Evolutionary conservation across 2,797 vertebrate genomes (phyloP), one percentile per base, ranked within the genome.

Genomic region (Sibirionetta formosa): DNA sequence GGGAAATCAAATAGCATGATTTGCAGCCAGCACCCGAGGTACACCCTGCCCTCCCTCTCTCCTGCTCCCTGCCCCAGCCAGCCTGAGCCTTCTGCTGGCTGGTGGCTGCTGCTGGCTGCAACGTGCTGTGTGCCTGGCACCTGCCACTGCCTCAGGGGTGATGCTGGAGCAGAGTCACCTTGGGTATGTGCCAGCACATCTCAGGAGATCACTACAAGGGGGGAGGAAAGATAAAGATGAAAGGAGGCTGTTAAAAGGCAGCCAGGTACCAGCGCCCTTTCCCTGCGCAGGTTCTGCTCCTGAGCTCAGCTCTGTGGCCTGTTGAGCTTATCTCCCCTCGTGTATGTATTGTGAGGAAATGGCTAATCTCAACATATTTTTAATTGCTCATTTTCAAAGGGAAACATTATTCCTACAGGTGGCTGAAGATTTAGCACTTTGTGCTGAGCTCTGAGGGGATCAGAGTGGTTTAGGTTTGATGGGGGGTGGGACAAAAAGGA

Each of bases 301-400:
- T 77, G 26, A 0, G 9, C 63, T n/a, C 35, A 73, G 51, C 95
- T 87, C 73, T 57, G 68, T 38, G 68, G 68, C 54, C 31, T 9
- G 1, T 14, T 22, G 24, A 36, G 46, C 51, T 93, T 66, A 46
- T 85, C 82, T 85, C 60, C 50, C 76, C 1, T 2, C 27, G 68
- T 75, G 24, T 10, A 0, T 66, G 70, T 76, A 50, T 93, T 7
- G 3, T 12, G 85, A 91, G 84, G 77, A 94, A 84, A 70, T 51
- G 22, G 50, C 72, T 92, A 75, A 86, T 65, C 68, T 78, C 84
- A 50, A 5, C 11, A 65, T 76, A 75, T 81, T 92, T 90, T 80
- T 79, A 94, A 90, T 92, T 84, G 81, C 91, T 86, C 88, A 18
- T 48, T 92, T 94, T 89, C 90, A 95, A 94, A 96, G 86, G 35